Evolutionary conservation across 2,888 invertebrate species (phyloP).

Genomic region (Coecobrya sp.): DNA sequence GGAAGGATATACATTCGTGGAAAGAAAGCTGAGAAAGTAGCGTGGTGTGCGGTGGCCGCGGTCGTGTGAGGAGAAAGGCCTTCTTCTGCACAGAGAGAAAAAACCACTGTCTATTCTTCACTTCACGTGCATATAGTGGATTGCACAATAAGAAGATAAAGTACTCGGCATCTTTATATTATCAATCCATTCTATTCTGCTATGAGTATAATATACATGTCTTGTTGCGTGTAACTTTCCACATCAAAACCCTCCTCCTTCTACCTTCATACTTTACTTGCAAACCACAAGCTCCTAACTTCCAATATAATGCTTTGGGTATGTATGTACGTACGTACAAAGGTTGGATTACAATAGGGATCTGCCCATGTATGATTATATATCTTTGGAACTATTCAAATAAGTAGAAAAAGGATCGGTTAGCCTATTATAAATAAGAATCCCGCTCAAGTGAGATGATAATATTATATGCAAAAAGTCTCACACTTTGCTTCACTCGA

Average conservation of each 20-base stretch:
- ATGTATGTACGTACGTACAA: not conserved
- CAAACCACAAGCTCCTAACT: constrained; percentile 50
- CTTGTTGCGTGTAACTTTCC: constrained; percentile 71
- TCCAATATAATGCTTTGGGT: not conserved
- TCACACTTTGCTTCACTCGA: constrained; percentile 73
- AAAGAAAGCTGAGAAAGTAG: constrained; percentile 80
- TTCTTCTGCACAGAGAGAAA: constrained; percentile 38
- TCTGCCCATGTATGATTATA: not conserved
- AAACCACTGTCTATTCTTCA: constrained; percentile 27
- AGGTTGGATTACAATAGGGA: not conserved
- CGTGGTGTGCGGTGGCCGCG: constrained; percentile 78
- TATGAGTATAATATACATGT: constrained; percentile 11
- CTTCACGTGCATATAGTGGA: not conserved
- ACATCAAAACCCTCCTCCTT: constrained; percentile 62
- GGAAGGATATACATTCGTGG: constrained; percentile 54
- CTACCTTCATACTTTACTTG: constrained; percentile 66
- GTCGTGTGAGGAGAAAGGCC: constrained; percentile 73
- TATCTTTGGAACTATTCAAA: constrained; percentile 43
- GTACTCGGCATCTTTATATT: constrained; percentile 44
- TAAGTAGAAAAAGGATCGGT: constrained; percentile 47
- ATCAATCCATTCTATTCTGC: not conserved
- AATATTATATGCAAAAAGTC: constrained; percentile 75
- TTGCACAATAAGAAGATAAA: constrained; percentile 49
- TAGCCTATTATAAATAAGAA: constrained; percentile 53
- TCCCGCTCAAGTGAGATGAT: constrained; percentile 65